Conservation (phyloP, 2,888 invertebrate genomes). For the Adineta ricciae region DNA sequence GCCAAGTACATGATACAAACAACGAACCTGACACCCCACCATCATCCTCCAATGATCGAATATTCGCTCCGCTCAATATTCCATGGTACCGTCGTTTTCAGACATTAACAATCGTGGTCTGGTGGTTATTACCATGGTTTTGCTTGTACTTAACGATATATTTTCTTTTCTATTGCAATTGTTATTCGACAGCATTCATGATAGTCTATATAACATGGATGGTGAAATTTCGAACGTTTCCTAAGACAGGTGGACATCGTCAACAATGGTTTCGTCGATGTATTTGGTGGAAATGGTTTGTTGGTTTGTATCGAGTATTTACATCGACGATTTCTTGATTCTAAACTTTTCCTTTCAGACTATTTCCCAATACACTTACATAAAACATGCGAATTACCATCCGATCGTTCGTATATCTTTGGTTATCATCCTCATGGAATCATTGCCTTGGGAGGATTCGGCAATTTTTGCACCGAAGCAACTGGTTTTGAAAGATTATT, state of each 20-base stretch:
- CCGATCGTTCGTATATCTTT: conserved; percentile 66
- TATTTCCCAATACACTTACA: conserved; percentile 76
- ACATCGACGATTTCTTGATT: background rate
- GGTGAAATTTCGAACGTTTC: conserved; percentile 36
- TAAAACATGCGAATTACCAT: conserved; percentile 70
- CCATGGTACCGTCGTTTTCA: conserved; percentile 69
- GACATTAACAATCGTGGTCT: conserved; percentile 64
- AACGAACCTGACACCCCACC: background rate
- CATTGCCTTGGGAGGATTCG: conserved; percentile 67
- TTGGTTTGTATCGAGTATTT: background rate
- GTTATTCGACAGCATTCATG: background rate
- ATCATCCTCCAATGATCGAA: background rate
- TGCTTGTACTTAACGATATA: background rate
- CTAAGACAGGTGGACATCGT: conserved; percentile 54
- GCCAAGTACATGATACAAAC: too few species aligned
- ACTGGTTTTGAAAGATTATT: conserved; percentile 50
- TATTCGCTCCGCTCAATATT: conserved; percentile 69
- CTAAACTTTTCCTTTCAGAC: conserved; percentile 56
- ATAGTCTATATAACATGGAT: conserved; percentile 10
- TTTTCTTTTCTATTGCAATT: conserved; percentile 8
- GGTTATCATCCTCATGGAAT: conserved; percentile 85
- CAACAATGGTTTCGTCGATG: conserved; percentile 59
- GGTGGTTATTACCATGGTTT: conserved; percentile 45
- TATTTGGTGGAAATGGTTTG: conserved; percentile 60
- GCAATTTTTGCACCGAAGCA: conserved; percentile 65